Percentiles rank a stretch among this genome's conserved stretches.
Conservation (phyloP, 2,797 vertebrate species). For the Acanthopagrus latus region DNA sequence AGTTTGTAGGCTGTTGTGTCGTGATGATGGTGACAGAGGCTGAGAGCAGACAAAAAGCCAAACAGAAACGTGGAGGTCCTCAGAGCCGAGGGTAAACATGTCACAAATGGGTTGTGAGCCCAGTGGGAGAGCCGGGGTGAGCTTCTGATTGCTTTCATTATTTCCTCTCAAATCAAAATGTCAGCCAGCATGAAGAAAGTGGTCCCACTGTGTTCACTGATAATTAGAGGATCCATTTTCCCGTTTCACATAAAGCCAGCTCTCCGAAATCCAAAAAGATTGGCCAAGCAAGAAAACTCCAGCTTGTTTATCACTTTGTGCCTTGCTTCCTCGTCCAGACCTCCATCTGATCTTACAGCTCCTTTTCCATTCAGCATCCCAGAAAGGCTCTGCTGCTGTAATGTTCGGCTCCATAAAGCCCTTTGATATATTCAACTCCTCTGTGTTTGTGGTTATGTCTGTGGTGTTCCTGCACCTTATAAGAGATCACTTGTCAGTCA, state of each 20-base stretch:
- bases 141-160: conserved; percentile 76
- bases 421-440: neutral
- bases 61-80: conserved; percentile 50
- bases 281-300: neutral
- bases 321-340: neutral
- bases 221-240: conserved; percentile 69
- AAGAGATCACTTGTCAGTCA: conserved; percentile 20
- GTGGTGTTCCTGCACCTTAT: neutral
- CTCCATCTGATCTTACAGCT: neutral
- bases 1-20: neutral
- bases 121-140: conserved; percentile 55
- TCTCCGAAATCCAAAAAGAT: conserved; percentile 12
- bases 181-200: conserved; percentile 72
- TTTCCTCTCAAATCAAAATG: conserved; percentile 77
- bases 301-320: conserved; percentile 16
- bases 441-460: neutral
- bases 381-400: neutral
- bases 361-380: neutral
- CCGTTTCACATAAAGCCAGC: conserved; percentile 19
- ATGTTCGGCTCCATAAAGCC: neutral
- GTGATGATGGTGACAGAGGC: conserved; percentile 15
- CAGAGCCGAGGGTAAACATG: conserved; percentile 70
- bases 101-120: conserved; percentile 57
- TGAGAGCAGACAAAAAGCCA: conserved; percentile 16
- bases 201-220: conserved; percentile 48